Conservation (phyloP, 2,797 vertebrate species). For the Chelon auratus region DNA sequence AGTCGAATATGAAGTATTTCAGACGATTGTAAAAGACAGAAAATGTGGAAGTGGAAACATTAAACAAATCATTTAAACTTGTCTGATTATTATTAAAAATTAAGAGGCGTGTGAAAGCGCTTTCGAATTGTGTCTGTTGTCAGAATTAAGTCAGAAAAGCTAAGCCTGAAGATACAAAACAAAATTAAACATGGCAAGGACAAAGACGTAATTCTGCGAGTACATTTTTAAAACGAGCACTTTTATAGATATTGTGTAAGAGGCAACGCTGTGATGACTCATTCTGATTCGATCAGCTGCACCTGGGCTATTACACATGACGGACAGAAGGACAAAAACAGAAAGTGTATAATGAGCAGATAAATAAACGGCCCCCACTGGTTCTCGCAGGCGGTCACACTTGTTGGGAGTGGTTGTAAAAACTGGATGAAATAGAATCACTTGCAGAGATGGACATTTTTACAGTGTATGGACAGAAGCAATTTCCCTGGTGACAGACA, state of each 20-base stretch:
- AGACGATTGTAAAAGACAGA: neutral
- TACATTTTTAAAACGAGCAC: neutral
- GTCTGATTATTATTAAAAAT: constrained; percentile 4
- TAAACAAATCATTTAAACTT: neutral
- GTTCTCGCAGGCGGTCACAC: constrained; percentile 37
- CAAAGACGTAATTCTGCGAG: neutral
- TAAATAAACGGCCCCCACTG: constrained; percentile 1
- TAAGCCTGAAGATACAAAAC: neutral
- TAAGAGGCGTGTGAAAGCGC: neutral
- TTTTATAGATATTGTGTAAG: constrained; percentile 4
- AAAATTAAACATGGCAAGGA: neutral
- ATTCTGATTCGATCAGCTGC: constrained; percentile 7
- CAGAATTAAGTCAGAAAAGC: neutral
- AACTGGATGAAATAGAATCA: constrained; percentile 40
- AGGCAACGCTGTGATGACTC: neutral
- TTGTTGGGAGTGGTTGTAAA: constrained; percentile 25
- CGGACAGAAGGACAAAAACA: constrained; percentile 28
- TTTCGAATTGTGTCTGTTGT: neutral
- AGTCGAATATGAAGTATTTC: neutral
- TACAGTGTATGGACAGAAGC: constrained; percentile 40
- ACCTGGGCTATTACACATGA: neutral
- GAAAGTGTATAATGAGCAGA: neutral
- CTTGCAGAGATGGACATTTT: constrained; percentile 14
- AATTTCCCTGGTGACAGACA: constrained; percentile 68
- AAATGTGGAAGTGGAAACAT: neutral